These are phyloP conservation scores for Adineta ricciae DNA, from an alignment of 2,888 invertebrate genomes.

Conservation along the genomic window DNA sequence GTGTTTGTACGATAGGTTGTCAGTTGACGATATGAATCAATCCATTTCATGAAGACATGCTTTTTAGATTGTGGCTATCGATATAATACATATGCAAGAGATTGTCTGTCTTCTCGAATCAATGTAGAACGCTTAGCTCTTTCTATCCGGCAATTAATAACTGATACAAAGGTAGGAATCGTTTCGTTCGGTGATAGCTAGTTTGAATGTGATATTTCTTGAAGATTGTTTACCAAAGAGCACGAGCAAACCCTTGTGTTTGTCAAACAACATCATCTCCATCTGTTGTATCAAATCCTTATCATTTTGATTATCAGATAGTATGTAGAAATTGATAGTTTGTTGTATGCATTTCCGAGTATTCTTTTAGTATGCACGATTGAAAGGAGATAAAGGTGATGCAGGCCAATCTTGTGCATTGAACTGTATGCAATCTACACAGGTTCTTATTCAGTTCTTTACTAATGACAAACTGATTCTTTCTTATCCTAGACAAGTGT, in stretches of 20 bases:
- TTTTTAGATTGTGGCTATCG: neutral
- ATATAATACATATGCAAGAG: neutral
- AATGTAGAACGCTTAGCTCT: neutral
- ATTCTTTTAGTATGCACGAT: neutral
- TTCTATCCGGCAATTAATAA: neutral
- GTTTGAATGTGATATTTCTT: neutral
- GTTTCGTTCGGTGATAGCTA: neutral
- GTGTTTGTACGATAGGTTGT: neutral
- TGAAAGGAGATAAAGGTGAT: constrained; percentile 20
- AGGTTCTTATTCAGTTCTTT: neutral
- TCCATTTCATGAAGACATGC: neutral
- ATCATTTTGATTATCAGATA: neutral
- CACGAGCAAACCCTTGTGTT: neutral
- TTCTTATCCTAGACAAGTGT: neutral
- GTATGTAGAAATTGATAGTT: neutral
- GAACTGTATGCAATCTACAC: neutral
- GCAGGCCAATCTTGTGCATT: neutral
- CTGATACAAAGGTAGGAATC: neutral
- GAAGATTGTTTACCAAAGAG: neutral
- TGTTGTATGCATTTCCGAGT: neutral
- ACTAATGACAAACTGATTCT: neutral
- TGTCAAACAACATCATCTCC: neutral
- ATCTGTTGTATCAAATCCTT: neutral
- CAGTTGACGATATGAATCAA: neutral
- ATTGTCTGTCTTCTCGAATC: neutral